Evolutionary conservation across 2,888 invertebrate species (phyloP).

Genomic region (Diachrysia chrysitis): DNA sequence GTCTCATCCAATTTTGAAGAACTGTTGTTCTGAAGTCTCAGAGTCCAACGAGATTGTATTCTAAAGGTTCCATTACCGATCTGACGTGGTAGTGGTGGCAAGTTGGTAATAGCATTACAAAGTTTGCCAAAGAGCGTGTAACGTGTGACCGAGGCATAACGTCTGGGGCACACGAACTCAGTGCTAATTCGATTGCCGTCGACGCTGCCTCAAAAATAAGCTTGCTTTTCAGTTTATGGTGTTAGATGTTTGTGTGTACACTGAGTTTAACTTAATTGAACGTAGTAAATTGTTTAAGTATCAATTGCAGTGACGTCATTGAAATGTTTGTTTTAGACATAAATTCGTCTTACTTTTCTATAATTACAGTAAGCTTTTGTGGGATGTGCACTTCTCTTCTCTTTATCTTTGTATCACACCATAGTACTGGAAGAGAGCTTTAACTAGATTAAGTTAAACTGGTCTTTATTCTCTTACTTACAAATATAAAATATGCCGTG

Average conservation of each 20-base stretch:
- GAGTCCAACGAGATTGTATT: constrained; percentile 65
- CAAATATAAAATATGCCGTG: too few relatives aligned
- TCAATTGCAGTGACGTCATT: not conserved
- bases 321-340: not conserved
- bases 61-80: constrained; percentile 64
- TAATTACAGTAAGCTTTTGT: too few relatives aligned
- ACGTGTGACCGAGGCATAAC: constrained; percentile 70
- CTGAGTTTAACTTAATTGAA: constrained; percentile 12
- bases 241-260: constrained; percentile 22
- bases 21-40: constrained; percentile 47
- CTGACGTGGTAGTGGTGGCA: constrained; percentile 57
- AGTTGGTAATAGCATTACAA: constrained; percentile 75
- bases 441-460: not conserved
- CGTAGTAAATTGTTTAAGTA: not conserved
- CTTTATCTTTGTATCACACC: not conserved
- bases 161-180: constrained; percentile 64
- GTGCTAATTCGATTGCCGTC: constrained; percentile 64
- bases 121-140: constrained; percentile 76
- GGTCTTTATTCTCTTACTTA: not conserved
- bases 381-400: too few relatives aligned
- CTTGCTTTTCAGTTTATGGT: constrained; percentile 48
- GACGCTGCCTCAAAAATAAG: constrained; percentile 61
- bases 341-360: not conserved
- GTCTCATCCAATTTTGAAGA: constrained; percentile 54
- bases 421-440: not conserved